Evolutionary conservation across 2,888 invertebrate species (phyloP).

Genomic region (Polydrusus tereticollis): DNA sequence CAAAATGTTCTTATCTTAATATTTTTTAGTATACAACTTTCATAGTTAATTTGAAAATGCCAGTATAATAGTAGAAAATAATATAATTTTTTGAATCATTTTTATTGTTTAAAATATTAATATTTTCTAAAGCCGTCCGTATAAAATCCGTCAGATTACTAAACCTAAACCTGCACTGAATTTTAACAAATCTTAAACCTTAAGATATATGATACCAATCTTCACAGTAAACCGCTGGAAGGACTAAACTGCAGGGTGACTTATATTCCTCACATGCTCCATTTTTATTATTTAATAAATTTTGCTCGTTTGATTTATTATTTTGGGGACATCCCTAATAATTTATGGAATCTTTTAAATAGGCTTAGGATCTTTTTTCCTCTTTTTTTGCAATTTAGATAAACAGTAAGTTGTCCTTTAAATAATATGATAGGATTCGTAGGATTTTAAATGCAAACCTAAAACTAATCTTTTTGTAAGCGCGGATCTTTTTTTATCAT

Average conservation of each 20-base stretch:
- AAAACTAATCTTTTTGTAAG: no score
- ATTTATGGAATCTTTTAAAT: neutral
- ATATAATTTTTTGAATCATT: no score
- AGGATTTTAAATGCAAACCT: no score
- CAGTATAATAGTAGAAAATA: no score
- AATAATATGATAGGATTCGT: no score
- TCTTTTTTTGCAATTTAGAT: neutral
- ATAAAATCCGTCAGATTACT: constrained; percentile 13
- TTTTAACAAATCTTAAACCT: constrained; percentile 43
- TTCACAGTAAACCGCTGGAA: constrained; percentile 45
- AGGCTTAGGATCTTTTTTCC: neutral
- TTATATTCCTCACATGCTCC: constrained; percentile 42
- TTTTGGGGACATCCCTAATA: constrained; percentile 17
- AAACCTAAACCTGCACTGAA: constrained; percentile 40
- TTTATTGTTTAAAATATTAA: no score
- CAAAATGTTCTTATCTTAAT: no score
- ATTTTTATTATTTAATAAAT: constrained; percentile 48
- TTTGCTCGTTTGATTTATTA: constrained; percentile 34
- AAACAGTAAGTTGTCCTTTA: no score
- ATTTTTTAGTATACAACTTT: no score
- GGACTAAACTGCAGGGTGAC: constrained; percentile 39
- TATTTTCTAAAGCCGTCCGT: no score
- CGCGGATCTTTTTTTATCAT: no score
- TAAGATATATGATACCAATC: constrained; percentile 47
- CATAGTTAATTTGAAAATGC: no score